phyloP scores from a whole-genome alignment of 35 echinoderm and acorn worm genomes.

The Lytechinus variegatus region DNA sequence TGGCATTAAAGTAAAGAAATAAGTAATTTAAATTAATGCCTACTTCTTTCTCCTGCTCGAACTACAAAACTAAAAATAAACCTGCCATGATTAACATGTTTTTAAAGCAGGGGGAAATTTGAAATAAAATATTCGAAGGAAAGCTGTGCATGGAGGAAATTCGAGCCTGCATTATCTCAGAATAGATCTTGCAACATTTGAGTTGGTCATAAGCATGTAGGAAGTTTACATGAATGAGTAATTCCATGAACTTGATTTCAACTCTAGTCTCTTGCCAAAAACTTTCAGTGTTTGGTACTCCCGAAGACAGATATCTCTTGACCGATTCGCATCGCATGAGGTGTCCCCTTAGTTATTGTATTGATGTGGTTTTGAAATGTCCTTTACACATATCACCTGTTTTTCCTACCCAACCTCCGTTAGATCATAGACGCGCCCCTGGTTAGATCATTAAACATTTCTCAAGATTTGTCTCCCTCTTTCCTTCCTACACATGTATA shows the following conservation, averaged over 20 bases:
- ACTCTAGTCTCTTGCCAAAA: neutral
- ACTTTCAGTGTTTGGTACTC: too few species aligned
- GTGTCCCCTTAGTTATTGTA: neutral
- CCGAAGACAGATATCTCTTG: neutral
- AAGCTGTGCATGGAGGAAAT: neutral
- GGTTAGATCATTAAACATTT: too few species aligned
- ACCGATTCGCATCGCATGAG: neutral
- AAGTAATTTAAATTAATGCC: neutral
- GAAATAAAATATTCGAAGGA: neutral
- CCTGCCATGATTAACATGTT: neutral
- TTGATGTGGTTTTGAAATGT: neutral
- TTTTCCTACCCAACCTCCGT: too few species aligned
- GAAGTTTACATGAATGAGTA: neutral
- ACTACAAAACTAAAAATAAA: neutral
- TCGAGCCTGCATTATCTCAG: neutral
- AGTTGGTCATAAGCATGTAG: neutral
- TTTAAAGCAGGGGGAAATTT: neutral
- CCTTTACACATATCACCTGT: neutral
- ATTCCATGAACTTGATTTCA: neutral
- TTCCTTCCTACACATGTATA: too few species aligned
- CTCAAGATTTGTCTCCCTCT: too few species aligned
- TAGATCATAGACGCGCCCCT: too few species aligned
- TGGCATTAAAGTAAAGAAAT: neutral
- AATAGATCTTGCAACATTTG: neutral
- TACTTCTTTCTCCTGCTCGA: neutral